Percentiles rank a stretch among this genome's conserved stretches.
Conservation (phyloP, 1,140 invertebrate species). For the Matsumurasca onukii region DNA sequence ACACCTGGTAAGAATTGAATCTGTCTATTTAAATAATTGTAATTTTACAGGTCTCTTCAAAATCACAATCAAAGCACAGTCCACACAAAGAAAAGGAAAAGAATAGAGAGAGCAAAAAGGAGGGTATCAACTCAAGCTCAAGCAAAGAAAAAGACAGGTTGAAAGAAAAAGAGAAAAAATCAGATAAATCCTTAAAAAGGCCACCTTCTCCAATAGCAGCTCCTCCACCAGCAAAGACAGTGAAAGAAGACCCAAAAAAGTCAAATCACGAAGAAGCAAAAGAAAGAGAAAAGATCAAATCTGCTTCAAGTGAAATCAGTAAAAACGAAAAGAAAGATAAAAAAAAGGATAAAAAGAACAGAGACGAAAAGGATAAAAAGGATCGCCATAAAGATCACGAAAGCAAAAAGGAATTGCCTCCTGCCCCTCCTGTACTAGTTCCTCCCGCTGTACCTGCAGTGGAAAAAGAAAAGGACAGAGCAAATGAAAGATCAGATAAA, state of each 20-base stretch:
- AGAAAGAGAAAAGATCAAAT: constrained; percentile 28
- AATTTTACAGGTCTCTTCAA: constrained; percentile 35
- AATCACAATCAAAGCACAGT: constrained; percentile 48
- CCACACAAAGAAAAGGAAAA: constrained; percentile 55
- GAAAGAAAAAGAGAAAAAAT: constrained; percentile 50
- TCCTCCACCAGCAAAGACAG: constrained; percentile 24
- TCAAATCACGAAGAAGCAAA: constrained; percentile 35
- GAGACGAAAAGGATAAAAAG: constrained; percentile 40
- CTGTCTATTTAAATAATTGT: too few species aligned
- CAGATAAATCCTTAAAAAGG: constrained; percentile 32
- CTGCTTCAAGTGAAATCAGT: constrained; percentile 10
- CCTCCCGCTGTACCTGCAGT: constrained; percentile 31
- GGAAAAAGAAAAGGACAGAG: constrained; percentile 53
- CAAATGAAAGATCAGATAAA: constrained; percentile 48
- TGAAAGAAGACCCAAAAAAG: constrained; percentile 32
- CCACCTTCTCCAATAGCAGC: constrained; percentile 26
- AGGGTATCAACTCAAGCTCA: constrained; percentile 40
- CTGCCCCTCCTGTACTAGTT: constrained; percentile 38
- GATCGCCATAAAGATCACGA: constrained; percentile 52
- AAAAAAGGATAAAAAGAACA: constrained; percentile 37
- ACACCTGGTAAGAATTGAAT: too few species aligned
- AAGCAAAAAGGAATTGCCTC: constrained; percentile 51
- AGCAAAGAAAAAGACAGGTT: constrained; percentile 43
- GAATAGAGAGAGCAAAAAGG: constrained; percentile 57
- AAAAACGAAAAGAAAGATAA: constrained; percentile 32